Conservation (phyloP, 2,797 vertebrate genomes). For the Sphaeramia orbicularis region DNA sequence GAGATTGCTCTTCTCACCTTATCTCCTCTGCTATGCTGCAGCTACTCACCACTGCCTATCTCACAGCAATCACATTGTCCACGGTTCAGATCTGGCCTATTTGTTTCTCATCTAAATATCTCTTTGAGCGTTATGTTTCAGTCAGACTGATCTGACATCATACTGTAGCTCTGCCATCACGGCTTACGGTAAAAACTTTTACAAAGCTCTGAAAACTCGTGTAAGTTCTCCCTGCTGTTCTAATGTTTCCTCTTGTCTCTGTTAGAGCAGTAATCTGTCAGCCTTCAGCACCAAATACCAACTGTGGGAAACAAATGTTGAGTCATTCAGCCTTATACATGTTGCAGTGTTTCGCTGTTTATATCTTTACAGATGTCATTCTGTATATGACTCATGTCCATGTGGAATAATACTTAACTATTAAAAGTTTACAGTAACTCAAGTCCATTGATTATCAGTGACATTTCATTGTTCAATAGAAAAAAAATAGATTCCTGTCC, state of each 20-base stretch:
- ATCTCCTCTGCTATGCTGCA: constrained; percentile 49
- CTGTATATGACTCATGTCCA: too few species aligned
- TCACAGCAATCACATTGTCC: constrained; percentile 52
- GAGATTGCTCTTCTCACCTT: constrained; percentile 52
- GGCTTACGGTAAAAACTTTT: constrained; percentile 8
- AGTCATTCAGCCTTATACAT: too few species aligned
- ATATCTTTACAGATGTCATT: too few species aligned
- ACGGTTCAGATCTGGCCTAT: constrained; percentile 35
- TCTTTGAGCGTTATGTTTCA: constrained; percentile 17
- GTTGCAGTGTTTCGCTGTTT: too few species aligned
- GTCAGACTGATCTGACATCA: constrained; percentile 11
- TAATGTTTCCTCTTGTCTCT: neutral
- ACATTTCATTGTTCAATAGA: too few species aligned
- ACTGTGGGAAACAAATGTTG: too few species aligned
- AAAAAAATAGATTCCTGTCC: too few species aligned
- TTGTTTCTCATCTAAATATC: constrained; percentile 53
- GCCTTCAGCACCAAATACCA: neutral
- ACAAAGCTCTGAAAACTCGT: constrained; percentile 18
- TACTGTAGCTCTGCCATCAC: constrained; percentile 6
- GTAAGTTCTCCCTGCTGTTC: neutral
- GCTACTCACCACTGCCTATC: constrained; percentile 43
- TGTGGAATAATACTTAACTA: too few species aligned
- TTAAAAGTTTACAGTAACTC: too few species aligned
- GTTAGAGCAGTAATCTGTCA: neutral
- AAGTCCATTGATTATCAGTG: too few species aligned